Percentiles rank a stretch among this genome's conserved stretches.
Conservation (phyloP, 2,888 invertebrate species). For the Gnatocerus cornutus region DNA sequence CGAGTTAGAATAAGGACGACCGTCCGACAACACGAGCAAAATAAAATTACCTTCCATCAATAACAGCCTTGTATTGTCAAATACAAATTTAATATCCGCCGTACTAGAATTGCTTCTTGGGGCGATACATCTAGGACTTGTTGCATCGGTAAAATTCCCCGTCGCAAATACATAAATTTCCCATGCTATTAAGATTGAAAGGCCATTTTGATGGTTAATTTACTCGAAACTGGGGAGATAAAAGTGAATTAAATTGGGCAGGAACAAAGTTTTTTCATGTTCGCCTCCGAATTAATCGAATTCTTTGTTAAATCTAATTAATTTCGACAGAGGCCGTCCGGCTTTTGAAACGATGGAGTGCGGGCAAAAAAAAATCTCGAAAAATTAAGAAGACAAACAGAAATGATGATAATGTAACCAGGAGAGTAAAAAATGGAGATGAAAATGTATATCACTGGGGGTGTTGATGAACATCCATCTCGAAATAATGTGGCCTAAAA, state of each 20-base stretch:
- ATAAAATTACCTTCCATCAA: slow-evolving; percentile 22
- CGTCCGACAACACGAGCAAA: slow-evolving; percentile 4
- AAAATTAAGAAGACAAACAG: no score
- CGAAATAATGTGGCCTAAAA: no score
- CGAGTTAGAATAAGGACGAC: slow-evolving; percentile 1
- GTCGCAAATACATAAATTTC: slow-evolving; percentile 23
- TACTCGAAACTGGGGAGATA: slow-evolving; percentile 18
- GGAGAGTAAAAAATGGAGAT: no score
- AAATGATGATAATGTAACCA: no score
- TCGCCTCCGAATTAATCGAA: slow-evolving; percentile 12
- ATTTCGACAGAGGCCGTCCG: neutral
- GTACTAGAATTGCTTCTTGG: slow-evolving; percentile 26
- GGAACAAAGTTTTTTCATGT: slow-evolving; percentile 7
- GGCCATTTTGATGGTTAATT: slow-evolving; percentile 24
- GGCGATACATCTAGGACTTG: slow-evolving; percentile 34
- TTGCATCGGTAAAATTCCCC: slow-evolving; percentile 29
- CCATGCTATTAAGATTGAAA: slow-evolving; percentile 25
- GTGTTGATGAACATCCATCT: no score
- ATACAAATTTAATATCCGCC: slow-evolving; percentile 40
- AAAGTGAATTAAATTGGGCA: slow-evolving; percentile 23
- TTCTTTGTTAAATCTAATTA: slow-evolving; percentile 20
- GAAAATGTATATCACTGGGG: no score
- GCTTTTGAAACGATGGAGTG: no score
- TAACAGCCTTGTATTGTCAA: slow-evolving; percentile 37
- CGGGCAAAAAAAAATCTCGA: no score